phyloP scores from a whole-genome alignment of 2,888 invertebrate species.

The Matsumyia berberina region DNA sequence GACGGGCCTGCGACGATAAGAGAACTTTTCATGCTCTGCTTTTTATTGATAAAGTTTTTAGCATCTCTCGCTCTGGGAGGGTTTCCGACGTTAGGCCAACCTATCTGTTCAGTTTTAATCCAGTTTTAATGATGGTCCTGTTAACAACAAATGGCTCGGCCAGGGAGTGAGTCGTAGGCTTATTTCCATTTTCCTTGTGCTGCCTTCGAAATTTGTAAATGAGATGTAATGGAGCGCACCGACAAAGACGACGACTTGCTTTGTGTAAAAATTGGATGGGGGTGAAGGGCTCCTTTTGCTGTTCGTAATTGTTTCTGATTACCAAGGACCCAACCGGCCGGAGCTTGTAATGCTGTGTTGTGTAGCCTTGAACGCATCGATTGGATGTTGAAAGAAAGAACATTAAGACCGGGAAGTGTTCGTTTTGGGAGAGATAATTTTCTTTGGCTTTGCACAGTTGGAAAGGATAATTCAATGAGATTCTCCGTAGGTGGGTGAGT shows the following conservation, averaged over 20 bases:
- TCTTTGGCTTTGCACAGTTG: background rate
- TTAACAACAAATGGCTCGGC: constrained; percentile 49
- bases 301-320: constrained; percentile 73
- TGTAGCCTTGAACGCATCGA: constrained; percentile 47
- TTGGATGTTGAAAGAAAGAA: constrained; percentile 36
- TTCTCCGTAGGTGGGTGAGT: background rate
- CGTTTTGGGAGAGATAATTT: constrained; percentile 23
- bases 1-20: constrained; percentile 23
- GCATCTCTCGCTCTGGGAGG: constrained; percentile 15
- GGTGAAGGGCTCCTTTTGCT: constrained; percentile 39
- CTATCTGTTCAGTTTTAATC: constrained; percentile 77
- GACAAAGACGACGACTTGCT: constrained; percentile 28
- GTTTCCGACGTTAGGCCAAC: constrained; percentile 43
- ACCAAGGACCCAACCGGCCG: constrained; percentile 33
- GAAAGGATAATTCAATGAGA: background rate
- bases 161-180: constrained; percentile 15
- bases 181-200: constrained; percentile 39
- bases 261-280: background rate
- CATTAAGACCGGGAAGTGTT: background rate
- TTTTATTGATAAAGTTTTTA: constrained; percentile 77
- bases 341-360: constrained; percentile 28
- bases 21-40: constrained; percentile 73
- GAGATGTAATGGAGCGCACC: constrained; percentile 71
- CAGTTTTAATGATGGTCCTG: constrained; percentile 78
- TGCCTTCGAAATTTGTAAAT: constrained; percentile 70